Conservation (phyloP, 2,797 vertebrate species). For the Scolopax rusticola region DNA sequence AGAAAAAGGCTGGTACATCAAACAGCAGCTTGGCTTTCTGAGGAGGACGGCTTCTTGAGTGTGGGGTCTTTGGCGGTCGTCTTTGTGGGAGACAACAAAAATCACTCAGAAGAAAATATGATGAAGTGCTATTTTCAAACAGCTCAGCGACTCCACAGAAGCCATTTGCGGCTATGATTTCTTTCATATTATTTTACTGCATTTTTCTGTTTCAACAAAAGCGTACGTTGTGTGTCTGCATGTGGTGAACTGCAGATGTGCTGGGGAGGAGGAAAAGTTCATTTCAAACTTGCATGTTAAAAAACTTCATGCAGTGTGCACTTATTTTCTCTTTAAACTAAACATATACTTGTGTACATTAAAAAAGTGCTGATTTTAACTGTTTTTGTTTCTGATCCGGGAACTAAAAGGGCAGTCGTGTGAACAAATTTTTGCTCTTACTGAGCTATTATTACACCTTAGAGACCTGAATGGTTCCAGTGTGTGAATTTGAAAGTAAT, state of each 20-base stretch:
- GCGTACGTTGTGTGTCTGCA: fast-evolving
- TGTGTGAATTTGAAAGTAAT: constrained; percentile 56
- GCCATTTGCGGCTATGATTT: neutral
- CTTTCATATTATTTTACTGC: neutral
- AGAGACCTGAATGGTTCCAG: constrained; percentile 12
- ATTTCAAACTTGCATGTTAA: neutral
- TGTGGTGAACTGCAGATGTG: constrained; percentile 48
- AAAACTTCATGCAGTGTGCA: constrained; percentile 4
- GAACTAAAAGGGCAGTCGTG: constrained; percentile 30
- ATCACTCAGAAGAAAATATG: neutral
- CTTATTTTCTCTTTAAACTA: constrained; percentile 59
- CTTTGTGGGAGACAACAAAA: constrained; percentile 21
- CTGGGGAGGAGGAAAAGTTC: constrained; percentile 25
- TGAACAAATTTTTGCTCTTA: constrained; percentile 57
- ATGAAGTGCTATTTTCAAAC: constrained; percentile 17
- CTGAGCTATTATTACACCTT: constrained; percentile 58
- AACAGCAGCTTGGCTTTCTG: neutral
- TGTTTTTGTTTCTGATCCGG: constrained; percentile 38
- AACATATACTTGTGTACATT: constrained; percentile 12
- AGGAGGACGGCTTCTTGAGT: neutral
- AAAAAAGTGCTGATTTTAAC: constrained; percentile 54
- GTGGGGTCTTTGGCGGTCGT: neutral
- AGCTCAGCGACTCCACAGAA: constrained; percentile 1
- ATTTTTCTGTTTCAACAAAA: constrained; percentile 54
- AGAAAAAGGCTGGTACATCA: neutral